Evolutionary conservation across 1,140 invertebrate genomes (phyloP).

Genomic region (Drosophila arizonae): DNA sequence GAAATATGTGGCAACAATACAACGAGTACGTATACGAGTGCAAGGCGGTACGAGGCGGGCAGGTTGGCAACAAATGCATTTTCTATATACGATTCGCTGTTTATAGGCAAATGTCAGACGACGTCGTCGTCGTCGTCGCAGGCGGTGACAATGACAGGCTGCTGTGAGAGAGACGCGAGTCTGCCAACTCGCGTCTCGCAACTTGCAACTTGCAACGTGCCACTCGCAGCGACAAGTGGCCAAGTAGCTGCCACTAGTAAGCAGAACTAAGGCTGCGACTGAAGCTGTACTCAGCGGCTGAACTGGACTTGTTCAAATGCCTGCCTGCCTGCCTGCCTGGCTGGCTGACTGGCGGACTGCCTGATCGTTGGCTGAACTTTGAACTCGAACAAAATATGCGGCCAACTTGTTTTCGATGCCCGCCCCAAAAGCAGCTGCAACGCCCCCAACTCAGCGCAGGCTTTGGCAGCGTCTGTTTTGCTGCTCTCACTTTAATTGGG

Average conservation of each 20-base stretch:
- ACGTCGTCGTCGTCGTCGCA: constrained; percentile 60
- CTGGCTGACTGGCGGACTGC: constrained; percentile 12
- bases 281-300: constrained; percentile 22
- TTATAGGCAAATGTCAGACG: constrained; percentile 76
- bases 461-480: constrained; percentile 51
- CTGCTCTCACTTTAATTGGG: constrained; percentile 25
- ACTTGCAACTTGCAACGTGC: constrained; percentile 45
- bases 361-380: constrained; percentile 67
- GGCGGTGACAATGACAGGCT: constrained; percentile 75
- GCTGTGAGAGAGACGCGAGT: constrained; percentile 17
- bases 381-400: constrained; percentile 77
- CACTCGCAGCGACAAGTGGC: constrained; percentile 77
- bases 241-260: constrained; percentile 44
- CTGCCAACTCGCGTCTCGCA: constrained; percentile 12
- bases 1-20: constrained; percentile 81
- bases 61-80: constrained; percentile 57
- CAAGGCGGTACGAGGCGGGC: constrained; percentile 27
- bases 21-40: constrained; percentile 5
- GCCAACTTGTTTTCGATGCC: constrained; percentile 75
- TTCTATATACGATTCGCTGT: constrained; percentile 44
- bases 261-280: constrained; percentile 28
- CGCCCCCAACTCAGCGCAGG: constrained; percentile 64
- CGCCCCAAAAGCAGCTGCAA: constrained; percentile 64
- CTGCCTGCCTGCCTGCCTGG: not conserved
- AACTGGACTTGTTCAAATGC: constrained; percentile 47